Evolutionary conservation across 2,113 vertebrate genomes (phyloP).

Genomic region (Ailurus styani): DNA sequence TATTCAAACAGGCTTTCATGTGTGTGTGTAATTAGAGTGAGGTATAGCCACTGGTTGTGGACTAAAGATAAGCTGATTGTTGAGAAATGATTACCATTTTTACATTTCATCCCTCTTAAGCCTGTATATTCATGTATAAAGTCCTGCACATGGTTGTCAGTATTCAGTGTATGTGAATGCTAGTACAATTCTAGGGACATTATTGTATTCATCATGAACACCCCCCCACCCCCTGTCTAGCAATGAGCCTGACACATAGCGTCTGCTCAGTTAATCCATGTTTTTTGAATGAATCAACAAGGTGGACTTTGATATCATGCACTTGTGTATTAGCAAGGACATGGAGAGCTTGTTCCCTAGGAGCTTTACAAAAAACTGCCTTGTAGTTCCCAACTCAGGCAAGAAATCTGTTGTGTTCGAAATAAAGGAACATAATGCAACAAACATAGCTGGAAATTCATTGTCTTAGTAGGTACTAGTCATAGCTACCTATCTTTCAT

Average conservation of each 20-base stretch:
- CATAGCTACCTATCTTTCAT: not conserved
- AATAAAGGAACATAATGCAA: not conserved
- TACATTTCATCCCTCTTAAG: not conserved
- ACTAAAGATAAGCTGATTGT: not conserved
- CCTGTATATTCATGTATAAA: not conserved
- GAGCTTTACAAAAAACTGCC: not conserved
- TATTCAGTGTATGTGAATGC: not conserved
- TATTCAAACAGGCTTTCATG: not conserved
- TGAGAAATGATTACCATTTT: not conserved
- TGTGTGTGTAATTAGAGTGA: not conserved
- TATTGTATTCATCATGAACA: not conserved
- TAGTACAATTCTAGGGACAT: not conserved
- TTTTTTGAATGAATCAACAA: not conserved
- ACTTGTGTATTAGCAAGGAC: not conserved
- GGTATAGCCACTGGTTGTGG: not conserved
- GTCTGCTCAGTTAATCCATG: not conserved
- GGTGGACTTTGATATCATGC: not conserved
- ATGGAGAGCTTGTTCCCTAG: not conserved
- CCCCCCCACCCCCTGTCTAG: not conserved
- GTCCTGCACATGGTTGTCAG: not conserved
- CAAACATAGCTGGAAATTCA: not conserved
- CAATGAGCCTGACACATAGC: not conserved
- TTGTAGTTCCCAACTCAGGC: not conserved
- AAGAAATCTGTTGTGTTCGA: not conserved
- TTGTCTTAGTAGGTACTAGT: not conserved